These are phyloP conservation scores for Stigmatopora nigra DNA, from an alignment of 2,113 vertebrate genomes.

Conservation along the genomic window DNA sequence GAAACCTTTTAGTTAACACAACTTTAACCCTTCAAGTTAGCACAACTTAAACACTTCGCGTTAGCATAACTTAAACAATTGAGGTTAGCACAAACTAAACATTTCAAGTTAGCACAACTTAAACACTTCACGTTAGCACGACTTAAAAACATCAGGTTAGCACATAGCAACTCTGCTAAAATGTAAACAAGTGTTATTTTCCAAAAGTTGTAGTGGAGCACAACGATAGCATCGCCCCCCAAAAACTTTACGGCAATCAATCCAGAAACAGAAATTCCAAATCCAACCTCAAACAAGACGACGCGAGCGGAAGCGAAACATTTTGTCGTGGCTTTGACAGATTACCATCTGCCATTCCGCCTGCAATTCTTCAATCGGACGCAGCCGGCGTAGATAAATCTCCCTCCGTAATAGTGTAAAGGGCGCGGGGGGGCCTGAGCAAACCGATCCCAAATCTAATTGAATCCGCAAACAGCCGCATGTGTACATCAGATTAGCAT, in stretches of 20 bases:
- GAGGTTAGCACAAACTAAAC: no score
- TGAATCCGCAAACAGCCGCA: conserved; percentile 62
- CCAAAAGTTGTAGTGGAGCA: no score
- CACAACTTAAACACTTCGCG: no score
- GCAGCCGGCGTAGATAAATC: conserved; percentile 52
- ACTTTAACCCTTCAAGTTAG: no score
- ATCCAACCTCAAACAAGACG: conserved; percentile 39
- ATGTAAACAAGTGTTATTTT: no score
- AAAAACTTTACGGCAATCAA: conserved; percentile 5
- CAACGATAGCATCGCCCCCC: not conserved
- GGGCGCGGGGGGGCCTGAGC: conserved; percentile 34
- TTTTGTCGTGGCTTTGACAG: conserved; percentile 58
- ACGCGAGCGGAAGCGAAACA: conserved; percentile 46
- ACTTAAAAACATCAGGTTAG: no score
- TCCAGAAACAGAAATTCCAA: conserved; percentile 34
- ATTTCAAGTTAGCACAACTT: no score
- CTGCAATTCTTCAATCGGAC: conserved; percentile 61
- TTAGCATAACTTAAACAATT: no score
- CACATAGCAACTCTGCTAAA: no score
- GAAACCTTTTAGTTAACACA: no score
- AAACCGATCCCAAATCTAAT: conserved; percentile 70
- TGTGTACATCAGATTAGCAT: conserved; percentile 65
- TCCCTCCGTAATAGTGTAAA: conserved; percentile 47
- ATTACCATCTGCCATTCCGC: conserved; percentile 55
- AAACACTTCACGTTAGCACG: no score